Evolutionary conservation across 2,888 invertebrate genomes (phyloP).

Genomic region (Lepidocyrtinus sp.): DNA sequence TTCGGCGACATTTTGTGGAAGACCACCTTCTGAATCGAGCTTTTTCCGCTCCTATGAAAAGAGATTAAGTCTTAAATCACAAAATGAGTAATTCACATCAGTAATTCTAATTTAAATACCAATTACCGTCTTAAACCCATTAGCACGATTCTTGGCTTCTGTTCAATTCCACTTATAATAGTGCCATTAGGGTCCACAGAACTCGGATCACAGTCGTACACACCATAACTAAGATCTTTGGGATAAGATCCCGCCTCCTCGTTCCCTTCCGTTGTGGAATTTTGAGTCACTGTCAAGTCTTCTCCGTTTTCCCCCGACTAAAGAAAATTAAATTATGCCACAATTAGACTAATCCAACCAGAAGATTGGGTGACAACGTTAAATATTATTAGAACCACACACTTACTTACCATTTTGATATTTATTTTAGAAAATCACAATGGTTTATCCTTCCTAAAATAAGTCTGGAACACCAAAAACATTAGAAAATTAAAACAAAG

Average conservation of each 20-base stretch:
- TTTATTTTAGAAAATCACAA: too few species aligned
- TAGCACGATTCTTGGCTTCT: slow-evolving; percentile 92
- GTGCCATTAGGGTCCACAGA: slow-evolving; percentile 77
- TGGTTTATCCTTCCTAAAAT: too few species aligned
- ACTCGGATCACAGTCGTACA: slow-evolving; percentile 80
- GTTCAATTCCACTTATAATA: slow-evolving; percentile 79
- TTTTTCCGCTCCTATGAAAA: slow-evolving; percentile 92
- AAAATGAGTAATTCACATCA: background rate
- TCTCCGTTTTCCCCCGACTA: slow-evolving; percentile 56
- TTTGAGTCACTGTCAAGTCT: slow-evolving; percentile 41
- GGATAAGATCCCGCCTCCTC: slow-evolving; percentile 83
- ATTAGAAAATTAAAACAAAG: too few species aligned
- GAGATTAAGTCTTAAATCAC: background rate
- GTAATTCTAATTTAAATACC: slow-evolving; percentile 1
- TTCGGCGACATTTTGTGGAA: slow-evolving; percentile 99
- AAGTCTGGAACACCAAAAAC: too few species aligned
- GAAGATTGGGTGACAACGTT: too few species aligned
- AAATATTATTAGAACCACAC: too few species aligned
- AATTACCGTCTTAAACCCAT: slow-evolving; percentile 92
- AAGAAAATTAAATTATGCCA: slow-evolving; percentile 70
- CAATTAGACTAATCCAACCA: background rate
- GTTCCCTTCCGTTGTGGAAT: slow-evolving; percentile 70
- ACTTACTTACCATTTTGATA: too few species aligned
- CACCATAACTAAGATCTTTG: slow-evolving; percentile 93
- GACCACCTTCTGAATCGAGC: slow-evolving; percentile 99